phyloP scores from a whole-genome alignment of 2,888 invertebrate genomes.

The Fragum sueziense region DNA sequence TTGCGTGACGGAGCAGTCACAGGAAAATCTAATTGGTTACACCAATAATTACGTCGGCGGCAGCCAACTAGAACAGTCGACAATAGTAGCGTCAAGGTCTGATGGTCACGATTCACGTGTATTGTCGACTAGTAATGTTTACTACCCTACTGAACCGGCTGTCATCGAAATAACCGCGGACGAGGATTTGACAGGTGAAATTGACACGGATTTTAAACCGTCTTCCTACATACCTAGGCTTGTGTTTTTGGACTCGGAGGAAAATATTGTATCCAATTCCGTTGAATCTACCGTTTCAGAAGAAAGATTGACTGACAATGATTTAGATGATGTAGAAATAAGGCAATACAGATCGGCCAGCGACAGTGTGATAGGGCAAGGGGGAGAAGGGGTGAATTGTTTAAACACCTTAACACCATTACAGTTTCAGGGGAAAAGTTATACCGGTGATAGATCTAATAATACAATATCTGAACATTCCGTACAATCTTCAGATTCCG shows the following conservation, averaged over 20 bases:
- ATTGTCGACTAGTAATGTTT: background rate
- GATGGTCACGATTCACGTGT: constrained; percentile 11
- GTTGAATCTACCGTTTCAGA: background rate
- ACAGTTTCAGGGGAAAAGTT: background rate
- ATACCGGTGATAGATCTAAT: background rate
- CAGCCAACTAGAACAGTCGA: constrained; percentile 6
- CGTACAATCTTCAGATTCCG: constrained; percentile 50
- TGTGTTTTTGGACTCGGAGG: constrained; percentile 48
- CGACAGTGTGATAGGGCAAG: constrained; percentile 5
- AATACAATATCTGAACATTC: constrained; percentile 28
- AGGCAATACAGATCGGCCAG: constrained; percentile 21
- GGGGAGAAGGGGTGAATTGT: background rate
- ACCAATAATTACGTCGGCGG: background rate
- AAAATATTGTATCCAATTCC: constrained; percentile 26
- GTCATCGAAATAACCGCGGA: constrained; percentile 1
- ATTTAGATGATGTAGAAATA: background rate
- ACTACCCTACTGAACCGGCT: background rate
- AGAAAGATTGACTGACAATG: background rate
- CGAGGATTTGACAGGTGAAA: constrained; percentile 29
- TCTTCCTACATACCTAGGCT: constrained; percentile 31
- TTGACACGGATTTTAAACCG: background rate
- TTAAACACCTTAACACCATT: background rate
- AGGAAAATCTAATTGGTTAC: constrained; percentile 26
- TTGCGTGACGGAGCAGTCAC: constrained; percentile 14
- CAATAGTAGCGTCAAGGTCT: constrained; percentile 1